These are phyloP conservation scores for Drosophila ananassae DNA, from an alignment of 1,140 invertebrate genomes.

Conservation along the genomic window DNA sequence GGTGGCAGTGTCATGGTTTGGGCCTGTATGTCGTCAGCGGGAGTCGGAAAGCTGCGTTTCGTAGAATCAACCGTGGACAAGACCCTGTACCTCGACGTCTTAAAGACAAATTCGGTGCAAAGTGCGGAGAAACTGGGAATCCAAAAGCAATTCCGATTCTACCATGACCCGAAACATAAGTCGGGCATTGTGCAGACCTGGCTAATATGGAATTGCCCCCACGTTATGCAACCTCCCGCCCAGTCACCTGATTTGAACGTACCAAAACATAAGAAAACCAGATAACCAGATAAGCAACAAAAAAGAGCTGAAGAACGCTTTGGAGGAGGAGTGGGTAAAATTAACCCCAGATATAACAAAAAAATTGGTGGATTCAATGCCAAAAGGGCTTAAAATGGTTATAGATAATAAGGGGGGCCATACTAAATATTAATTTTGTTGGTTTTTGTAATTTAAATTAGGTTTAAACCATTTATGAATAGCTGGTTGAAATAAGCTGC, in stretches of 20 bases:
- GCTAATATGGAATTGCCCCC: background rate
- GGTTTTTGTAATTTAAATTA: too few relatives aligned
- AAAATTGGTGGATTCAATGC: too few relatives aligned
- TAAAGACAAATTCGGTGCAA: background rate
- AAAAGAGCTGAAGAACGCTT: too few relatives aligned
- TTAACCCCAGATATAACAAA: too few relatives aligned
- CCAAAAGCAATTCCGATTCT: background rate
- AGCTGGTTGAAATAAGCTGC: too few relatives aligned
- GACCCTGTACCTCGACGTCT: background rate
- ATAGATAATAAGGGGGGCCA: too few relatives aligned
- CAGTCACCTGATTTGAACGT: background rate
- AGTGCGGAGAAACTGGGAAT: background rate
- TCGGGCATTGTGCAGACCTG: background rate
- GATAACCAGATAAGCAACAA: too few relatives aligned
- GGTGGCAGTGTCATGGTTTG: background rate
- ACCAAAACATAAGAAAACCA: too few relatives aligned
- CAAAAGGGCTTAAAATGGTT: too few relatives aligned
- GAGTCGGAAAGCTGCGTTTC: background rate
- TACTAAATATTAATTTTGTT: too few relatives aligned
- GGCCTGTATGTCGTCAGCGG: background rate
- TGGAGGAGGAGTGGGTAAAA: too few relatives aligned
- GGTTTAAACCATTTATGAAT: too few relatives aligned
- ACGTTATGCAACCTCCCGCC: background rate
- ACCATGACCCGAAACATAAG: background rate
- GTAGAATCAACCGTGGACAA: background rate